phyloP scores from a whole-genome alignment of 2,888 invertebrate genomes.

The Plebejus argus region DNA sequence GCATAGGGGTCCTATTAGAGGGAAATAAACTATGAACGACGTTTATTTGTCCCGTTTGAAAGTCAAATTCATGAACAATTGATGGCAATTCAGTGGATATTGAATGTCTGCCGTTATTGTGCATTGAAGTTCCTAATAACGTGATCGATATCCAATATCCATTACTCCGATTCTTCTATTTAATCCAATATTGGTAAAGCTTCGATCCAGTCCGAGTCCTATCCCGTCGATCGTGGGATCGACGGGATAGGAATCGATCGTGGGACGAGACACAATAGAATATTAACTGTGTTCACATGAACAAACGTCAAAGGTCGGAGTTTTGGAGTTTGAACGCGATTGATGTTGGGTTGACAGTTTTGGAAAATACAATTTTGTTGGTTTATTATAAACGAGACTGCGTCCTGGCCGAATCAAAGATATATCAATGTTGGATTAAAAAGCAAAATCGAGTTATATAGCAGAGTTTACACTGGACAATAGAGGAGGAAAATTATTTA shows the following conservation, averaged over 20 bases:
- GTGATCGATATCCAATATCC: background rate
- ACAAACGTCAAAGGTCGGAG: too few relatives aligned
- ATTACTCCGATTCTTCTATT: background rate
- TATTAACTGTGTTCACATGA: too few relatives aligned
- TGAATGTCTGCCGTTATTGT: constrained; percentile 17
- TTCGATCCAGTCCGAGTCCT: background rate
- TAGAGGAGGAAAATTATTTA: background rate
- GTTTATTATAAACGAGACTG: too few relatives aligned
- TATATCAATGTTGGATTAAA: background rate
- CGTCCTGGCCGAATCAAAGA: too few relatives aligned
- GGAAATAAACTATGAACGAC: background rate
- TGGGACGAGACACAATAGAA: too few relatives aligned
- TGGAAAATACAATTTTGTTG: background rate
- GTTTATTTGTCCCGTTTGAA: constrained; percentile 11
- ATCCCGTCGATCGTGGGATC: too few relatives aligned
- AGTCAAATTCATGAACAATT: constrained; percentile 37
- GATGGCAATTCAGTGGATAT: constrained; percentile 38
- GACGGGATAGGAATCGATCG: too few relatives aligned
- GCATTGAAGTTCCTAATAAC: background rate
- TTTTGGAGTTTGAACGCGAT: too few relatives aligned
- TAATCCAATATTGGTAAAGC: background rate
- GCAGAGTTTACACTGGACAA: background rate
- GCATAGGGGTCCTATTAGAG: background rate
- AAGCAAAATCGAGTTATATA: background rate
- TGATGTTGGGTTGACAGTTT: background rate